These are phyloP conservation scores for Neopipo cinnamomea DNA, from an alignment of 2,113 vertebrate species.

Conservation along the genomic window DNA sequence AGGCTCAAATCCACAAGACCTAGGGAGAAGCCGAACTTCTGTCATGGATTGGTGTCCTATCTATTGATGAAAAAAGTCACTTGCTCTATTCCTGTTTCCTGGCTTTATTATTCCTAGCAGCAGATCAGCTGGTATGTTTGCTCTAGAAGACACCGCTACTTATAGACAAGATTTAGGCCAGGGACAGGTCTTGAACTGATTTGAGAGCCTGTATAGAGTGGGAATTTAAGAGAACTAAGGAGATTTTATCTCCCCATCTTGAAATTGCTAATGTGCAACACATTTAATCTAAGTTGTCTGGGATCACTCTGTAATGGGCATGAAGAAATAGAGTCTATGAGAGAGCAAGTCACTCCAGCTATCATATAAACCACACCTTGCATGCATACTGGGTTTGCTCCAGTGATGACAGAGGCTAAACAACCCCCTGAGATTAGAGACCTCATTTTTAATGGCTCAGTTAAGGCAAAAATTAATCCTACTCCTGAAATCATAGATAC, in stretches of 20 bases:
- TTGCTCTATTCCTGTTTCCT: not conserved
- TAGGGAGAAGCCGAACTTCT: not conserved
- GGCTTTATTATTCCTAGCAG: not conserved
- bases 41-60: not conserved
- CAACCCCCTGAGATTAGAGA: not conserved
- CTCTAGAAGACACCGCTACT: not conserved
- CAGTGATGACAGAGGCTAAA: not conserved
- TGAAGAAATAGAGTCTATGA: not conserved
- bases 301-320: not conserved
- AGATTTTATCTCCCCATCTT: not conserved
- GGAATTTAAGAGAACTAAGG: not conserved
- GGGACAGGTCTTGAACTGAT: not conserved
- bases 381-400: not conserved
- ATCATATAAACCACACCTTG: accelerated
- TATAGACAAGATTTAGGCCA: not conserved
- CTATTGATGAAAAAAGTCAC: not conserved
- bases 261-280: not conserved
- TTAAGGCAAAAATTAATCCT: not conserved
- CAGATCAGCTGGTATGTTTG: not conserved
- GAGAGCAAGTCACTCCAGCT: not conserved
- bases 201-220: not conserved
- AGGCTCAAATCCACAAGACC: not conserved
- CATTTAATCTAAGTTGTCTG: not conserved
- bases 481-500: not conserved
- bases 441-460: not conserved